Percentiles rank a stretch among this genome's conserved stretches.
Conservation (phyloP, 2,113 vertebrate genomes). For the Cottus gobio region DNA sequence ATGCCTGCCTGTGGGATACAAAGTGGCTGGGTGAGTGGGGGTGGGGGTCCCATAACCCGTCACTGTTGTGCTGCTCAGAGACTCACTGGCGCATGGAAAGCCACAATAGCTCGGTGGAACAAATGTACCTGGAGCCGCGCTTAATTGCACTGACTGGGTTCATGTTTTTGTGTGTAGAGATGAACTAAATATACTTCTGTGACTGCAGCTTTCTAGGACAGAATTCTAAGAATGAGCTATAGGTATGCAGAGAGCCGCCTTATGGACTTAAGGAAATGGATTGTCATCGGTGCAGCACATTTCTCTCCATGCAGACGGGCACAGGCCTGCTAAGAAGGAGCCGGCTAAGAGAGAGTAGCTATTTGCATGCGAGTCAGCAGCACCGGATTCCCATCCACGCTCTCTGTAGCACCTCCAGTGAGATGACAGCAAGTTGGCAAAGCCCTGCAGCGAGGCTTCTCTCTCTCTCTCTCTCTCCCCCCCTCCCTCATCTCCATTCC, state of each 20-base stretch:
- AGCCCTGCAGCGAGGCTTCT: slow-evolving; percentile 73
- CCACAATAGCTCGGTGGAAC: slow-evolving; percentile 23
- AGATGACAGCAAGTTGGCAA: slow-evolving; percentile 80
- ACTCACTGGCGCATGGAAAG: slow-evolving; percentile 52
- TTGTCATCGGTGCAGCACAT: slow-evolving; percentile 27
- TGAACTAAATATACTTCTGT: neutral
- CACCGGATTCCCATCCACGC: slow-evolving; percentile 61
- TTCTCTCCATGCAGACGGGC: slow-evolving; percentile 26
- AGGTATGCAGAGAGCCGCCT: slow-evolving; percentile 5
- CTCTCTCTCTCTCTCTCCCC: slow-evolving; percentile 55
- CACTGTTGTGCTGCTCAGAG: slow-evolving; percentile 53
- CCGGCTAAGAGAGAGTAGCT: slow-evolving; percentile 50
- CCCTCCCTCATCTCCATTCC: slow-evolving; percentile 59
- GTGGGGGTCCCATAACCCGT: slow-evolving; percentile 44
- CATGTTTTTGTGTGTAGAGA: slow-evolving; percentile 9
- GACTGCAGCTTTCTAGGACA: slow-evolving; percentile 20
- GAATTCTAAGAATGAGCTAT: slow-evolving; percentile 11
- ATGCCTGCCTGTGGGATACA: slow-evolving; percentile 55
- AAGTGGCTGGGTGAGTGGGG: slow-evolving; percentile 42
- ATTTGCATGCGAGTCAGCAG: slow-evolving; percentile 73
- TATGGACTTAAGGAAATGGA: neutral
- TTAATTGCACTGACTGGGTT: slow-evolving; percentile 19
- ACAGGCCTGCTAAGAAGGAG: slow-evolving; percentile 36
- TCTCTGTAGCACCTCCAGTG: slow-evolving; percentile 71
- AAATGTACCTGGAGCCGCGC: slow-evolving; percentile 38